Conservation (phyloP, 2,797 vertebrate genomes). For the Spondyliosoma cantharus region DNA sequence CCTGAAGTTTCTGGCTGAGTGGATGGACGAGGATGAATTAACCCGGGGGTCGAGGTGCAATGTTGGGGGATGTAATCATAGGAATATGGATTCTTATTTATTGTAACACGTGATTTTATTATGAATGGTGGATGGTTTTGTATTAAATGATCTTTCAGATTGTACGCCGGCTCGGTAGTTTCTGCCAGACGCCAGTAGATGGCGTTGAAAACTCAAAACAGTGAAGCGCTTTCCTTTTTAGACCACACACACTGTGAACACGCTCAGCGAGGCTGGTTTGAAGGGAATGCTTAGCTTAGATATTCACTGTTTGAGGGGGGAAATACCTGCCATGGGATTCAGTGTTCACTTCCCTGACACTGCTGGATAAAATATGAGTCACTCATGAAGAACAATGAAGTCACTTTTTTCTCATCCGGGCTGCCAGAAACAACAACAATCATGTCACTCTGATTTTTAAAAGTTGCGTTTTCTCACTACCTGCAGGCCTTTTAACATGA, state of each 20-base stretch:
- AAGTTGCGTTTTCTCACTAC: constrained; percentile 7
- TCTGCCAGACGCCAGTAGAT: constrained; percentile 59
- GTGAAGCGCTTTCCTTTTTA: constrained; percentile 16
- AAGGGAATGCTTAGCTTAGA: constrained; percentile 68
- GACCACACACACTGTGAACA: constrained; percentile 74
- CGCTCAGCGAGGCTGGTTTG: constrained; percentile 50
- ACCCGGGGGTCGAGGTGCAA: constrained; percentile 5
- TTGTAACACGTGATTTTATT: neutral
- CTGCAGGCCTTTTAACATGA: neutral
- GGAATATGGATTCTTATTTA: neutral
- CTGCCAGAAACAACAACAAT: constrained; percentile 12
- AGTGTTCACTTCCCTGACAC: constrained; percentile 55
- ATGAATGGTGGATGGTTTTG: neutral
- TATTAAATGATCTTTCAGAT: neutral
- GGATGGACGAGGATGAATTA: constrained; percentile 4
- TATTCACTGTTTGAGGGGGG: constrained; percentile 58
- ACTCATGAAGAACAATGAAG: constrained; percentile 45
- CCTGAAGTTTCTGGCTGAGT: constrained; percentile 48
- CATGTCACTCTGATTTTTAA: constrained; percentile 6
- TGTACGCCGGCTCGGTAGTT: neutral
- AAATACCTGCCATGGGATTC: constrained; percentile 60
- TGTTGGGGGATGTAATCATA: neutral
- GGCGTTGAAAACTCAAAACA: constrained; percentile 57
- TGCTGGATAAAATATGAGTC: constrained; percentile 42
- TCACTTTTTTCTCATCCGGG: constrained; percentile 20